A percentile compares a stretch with the other conserved stretches of the same genome.
Evolutionary conservation across 2,888 invertebrate genomes (phyloP).

Genomic region (Amitus sp.): DNA sequence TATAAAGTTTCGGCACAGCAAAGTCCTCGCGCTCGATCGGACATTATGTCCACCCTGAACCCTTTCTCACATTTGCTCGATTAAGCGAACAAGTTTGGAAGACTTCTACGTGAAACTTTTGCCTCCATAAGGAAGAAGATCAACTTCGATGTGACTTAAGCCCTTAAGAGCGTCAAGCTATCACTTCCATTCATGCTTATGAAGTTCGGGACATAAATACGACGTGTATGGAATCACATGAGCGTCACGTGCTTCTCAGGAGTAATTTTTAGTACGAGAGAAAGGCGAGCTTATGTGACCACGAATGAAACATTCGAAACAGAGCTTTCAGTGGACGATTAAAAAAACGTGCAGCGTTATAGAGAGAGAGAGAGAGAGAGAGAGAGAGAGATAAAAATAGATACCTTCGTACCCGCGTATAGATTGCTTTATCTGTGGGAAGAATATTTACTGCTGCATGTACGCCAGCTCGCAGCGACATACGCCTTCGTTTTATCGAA

Average conservation of each 20-base stretch:
- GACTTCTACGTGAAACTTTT: slow-evolving; percentile 4
- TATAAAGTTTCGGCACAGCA: no score
- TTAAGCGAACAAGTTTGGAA: slow-evolving; percentile 4
- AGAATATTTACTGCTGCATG: slow-evolving; percentile 3
- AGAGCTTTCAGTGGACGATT: no score
- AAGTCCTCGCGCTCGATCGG: slow-evolving; percentile 13
- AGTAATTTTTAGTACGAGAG: no score
- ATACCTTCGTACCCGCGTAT: background rate
- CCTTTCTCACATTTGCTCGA: slow-evolving; percentile 1
- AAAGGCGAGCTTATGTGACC: no score
- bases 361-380: no score
- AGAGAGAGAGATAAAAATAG: background rate
- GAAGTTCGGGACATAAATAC: background rate
- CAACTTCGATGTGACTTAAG: slow-evolving; percentile 1
- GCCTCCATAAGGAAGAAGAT: slow-evolving; percentile 17
- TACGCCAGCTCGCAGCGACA: background rate
- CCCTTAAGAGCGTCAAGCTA: slow-evolving; percentile 10
- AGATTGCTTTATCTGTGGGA: background rate
- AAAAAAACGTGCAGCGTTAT: no score
- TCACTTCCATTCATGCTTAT: background rate
- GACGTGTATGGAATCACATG: background rate
- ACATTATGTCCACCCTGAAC: slow-evolving; percentile 12
- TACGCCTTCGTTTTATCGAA: slow-evolving; percentile 2
- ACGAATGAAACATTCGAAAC: no score
- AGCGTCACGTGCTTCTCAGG: background rate